These are phyloP conservation scores for Oncorhynchus clarkii DNA, from an alignment of 2,113 vertebrate species.

Conservation along the genomic window DNA sequence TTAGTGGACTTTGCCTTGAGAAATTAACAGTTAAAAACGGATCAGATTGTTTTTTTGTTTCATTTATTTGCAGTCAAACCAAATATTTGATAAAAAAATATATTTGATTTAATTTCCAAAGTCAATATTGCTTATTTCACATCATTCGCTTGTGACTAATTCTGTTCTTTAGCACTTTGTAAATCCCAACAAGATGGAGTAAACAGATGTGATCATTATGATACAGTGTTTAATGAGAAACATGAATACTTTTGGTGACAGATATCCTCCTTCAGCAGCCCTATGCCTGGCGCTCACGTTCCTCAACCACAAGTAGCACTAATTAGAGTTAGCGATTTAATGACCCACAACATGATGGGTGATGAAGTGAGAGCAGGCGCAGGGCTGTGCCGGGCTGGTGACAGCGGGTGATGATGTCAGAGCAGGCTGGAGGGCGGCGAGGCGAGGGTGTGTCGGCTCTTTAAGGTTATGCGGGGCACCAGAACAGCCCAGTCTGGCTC, in stretches of 20 bases:
- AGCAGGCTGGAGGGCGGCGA: neutral
- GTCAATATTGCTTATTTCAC: no score
- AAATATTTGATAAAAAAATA: no score
- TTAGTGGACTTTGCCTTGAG: slow-evolving; percentile 39
- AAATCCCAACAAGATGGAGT: no score
- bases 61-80: no score
- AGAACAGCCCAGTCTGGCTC: neutral
- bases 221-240: no score
- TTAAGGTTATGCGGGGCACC: neutral
- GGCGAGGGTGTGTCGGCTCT: neutral
- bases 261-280: no score
- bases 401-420: neutral
- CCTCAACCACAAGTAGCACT: neutral
- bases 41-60: slow-evolving; percentile 27
- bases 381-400: neutral
- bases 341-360: neutral
- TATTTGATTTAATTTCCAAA: no score
- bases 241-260: no score
- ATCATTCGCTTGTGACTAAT: no score
- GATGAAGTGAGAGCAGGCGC: neutral
- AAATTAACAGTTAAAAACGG: slow-evolving; percentile 44
- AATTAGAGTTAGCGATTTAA: neutral
- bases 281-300: neutral
- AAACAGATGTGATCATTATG: no score
- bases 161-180: no score